phyloP scores from a whole-genome alignment of 1,140 invertebrate species.

The Orius laevigatus region DNA sequence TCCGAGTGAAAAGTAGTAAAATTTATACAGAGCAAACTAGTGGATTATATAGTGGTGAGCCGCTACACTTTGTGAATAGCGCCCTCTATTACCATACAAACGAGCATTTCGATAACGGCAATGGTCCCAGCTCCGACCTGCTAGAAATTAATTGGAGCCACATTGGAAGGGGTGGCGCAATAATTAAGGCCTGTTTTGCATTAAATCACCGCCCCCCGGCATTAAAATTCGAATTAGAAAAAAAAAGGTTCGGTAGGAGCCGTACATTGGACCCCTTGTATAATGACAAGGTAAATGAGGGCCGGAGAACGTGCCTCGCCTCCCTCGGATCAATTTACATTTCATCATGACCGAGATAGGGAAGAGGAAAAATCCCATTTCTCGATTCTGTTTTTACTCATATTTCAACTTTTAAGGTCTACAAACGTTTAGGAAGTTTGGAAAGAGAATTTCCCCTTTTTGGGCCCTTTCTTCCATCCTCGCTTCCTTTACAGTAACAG shows the following conservation, averaged over 20 bases:
- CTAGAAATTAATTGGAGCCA: conserved; percentile 8
- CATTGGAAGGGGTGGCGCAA: background rate
- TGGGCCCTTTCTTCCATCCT: too few relatives aligned
- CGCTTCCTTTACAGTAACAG: too few relatives aligned
- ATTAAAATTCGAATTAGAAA: background rate
- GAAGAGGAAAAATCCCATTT: too few relatives aligned
- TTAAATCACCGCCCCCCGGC: conserved; percentile 7
- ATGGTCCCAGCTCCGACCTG: background rate
- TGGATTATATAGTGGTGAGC: background rate
- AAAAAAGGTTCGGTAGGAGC: background rate
- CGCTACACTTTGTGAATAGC: conserved; percentile 9
- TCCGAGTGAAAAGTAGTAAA: background rate
- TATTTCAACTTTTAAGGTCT: too few relatives aligned
- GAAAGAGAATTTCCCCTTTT: too few relatives aligned
- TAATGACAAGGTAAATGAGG: conserved; percentile 8
- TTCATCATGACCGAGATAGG: background rate
- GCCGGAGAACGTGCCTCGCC: background rate
- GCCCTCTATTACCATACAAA: conserved; percentile 11
- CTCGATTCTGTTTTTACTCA: too few relatives aligned
- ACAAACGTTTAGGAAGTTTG: too few relatives aligned
- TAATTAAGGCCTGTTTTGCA: conserved; percentile 12
- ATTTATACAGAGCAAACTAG: conserved; percentile 8
- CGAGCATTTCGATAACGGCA: conserved; percentile 8
- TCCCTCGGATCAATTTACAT: conserved; percentile 6
- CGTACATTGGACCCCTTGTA: background rate